Conservation (phyloP, 1,140 invertebrate genomes). For the Nymphalis io region DNA sequence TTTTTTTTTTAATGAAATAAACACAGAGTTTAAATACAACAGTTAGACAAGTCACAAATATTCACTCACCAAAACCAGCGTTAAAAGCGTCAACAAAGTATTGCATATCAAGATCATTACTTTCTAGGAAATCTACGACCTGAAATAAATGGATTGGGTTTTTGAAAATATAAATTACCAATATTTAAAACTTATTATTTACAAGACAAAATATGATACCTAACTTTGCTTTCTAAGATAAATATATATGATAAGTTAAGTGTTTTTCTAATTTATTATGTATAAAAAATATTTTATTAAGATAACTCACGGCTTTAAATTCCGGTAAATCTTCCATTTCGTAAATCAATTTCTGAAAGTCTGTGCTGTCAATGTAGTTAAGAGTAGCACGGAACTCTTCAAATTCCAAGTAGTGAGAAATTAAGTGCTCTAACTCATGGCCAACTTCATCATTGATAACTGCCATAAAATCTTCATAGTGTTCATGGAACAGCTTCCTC, state of each 20-base stretch:
- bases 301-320: constrained; percentile 63
- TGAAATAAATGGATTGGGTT: constrained; percentile 42
- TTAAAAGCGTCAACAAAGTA: constrained; percentile 60
- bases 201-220: no score
- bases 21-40: no score
- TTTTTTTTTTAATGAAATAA: no score
- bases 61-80: constrained; percentile 51
- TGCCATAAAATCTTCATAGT: constrained; percentile 63
- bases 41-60: background rate
- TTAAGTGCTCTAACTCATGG: constrained; percentile 44
- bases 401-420: constrained; percentile 54
- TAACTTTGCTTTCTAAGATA: no score
- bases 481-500: constrained; percentile 67
- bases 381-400: constrained; percentile 56
- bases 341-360: constrained; percentile 57
- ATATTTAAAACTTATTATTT: no score
- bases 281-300: background rate
- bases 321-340: constrained; percentile 69
- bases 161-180: no score
- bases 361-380: constrained; percentile 46
- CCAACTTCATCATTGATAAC: constrained; percentile 53
- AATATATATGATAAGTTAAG: no score
- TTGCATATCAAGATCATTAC: constrained; percentile 60
- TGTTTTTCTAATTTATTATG: no score
- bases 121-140: constrained; percentile 65